These are phyloP conservation scores for Oscheius sp. DNA, from an alignment of 2,888 invertebrate genomes.

Conservation along the genomic window DNA sequence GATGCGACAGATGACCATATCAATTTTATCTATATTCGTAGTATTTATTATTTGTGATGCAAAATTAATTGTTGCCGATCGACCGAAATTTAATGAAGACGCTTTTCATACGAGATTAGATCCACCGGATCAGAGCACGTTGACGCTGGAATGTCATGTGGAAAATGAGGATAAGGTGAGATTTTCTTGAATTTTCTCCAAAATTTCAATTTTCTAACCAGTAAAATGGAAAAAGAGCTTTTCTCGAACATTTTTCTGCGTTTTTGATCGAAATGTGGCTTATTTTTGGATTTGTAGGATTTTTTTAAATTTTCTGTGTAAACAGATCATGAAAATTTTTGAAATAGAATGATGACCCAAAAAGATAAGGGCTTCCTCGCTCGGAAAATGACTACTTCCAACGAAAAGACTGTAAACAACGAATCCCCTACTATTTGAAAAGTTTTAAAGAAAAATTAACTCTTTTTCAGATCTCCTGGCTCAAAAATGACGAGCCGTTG, in stretches of 20 bases:
- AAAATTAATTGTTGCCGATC: constrained; percentile 25
- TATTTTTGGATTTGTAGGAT: background rate
- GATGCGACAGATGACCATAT: constrained; percentile 7
- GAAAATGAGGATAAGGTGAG: constrained; percentile 30
- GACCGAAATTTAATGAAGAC: constrained; percentile 19
- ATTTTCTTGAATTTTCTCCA: background rate
- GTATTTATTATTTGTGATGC: constrained; percentile 14
- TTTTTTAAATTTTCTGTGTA: too few relatives aligned
- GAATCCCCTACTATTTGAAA: too few relatives aligned
- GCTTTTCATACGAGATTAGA: constrained; percentile 7
- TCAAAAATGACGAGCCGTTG: constrained; percentile 27
- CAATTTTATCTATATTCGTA: constrained; percentile 9
- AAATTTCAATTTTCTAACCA: background rate
- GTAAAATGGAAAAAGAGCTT: background rate
- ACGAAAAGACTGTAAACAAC: too few relatives aligned
- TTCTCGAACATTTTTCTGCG: background rate
- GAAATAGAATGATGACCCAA: too few relatives aligned
- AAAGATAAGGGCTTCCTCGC: too few relatives aligned
- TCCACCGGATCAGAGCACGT: constrained; percentile 4
- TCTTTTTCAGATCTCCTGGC: constrained; percentile 42
- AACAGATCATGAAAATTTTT: too few relatives aligned
- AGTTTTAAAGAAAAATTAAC: background rate
- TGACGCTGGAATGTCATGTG: constrained; percentile 23
- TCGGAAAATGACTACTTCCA: too few relatives aligned
- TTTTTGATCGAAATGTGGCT: background rate